Conservation (phyloP, 1,140 invertebrate species). For the Argopecten irradians region DNA sequence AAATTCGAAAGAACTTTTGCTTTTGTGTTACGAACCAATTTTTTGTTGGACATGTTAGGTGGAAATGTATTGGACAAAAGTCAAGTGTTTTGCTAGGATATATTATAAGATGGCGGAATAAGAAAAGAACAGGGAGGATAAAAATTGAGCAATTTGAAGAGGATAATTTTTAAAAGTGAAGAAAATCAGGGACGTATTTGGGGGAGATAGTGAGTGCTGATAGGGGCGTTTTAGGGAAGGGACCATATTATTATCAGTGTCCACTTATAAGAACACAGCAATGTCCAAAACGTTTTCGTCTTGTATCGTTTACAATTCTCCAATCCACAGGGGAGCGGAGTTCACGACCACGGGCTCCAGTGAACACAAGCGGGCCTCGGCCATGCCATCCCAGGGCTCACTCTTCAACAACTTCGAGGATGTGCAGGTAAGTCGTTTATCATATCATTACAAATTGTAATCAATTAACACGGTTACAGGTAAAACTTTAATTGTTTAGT, state of each 20-base stretch:
- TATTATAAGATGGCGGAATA: too few relatives aligned
- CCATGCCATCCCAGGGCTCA: conserved; percentile 74
- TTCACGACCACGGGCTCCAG: conserved; percentile 57
- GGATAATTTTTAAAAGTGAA: too few relatives aligned
- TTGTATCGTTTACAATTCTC: conserved; percentile 66
- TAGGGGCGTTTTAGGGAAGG: not conserved
- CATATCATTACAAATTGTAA: too few relatives aligned
- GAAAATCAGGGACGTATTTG: too few relatives aligned
- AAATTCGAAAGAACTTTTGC: not conserved
- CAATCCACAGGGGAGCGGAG: conserved; percentile 66
- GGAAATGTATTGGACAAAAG: too few relatives aligned
- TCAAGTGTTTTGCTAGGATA: not conserved
- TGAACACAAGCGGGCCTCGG: conserved; percentile 69
- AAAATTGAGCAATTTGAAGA: not conserved
- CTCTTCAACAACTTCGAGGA: conserved; percentile 77
- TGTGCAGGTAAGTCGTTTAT: conserved; percentile 74
- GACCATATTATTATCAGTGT: not conserved
- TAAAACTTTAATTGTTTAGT: too few relatives aligned
- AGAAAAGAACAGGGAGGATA: not conserved
- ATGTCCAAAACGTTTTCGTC: conserved; percentile 62
- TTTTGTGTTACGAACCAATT: not conserved
- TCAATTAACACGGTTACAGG: too few relatives aligned
- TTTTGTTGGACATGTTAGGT: too few relatives aligned
- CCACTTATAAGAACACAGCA: not conserved
- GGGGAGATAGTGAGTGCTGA: too few relatives aligned